Evolutionary conservation across 2,888 invertebrate genomes (phyloP).

Genomic region (Pollenia labialis): DNA sequence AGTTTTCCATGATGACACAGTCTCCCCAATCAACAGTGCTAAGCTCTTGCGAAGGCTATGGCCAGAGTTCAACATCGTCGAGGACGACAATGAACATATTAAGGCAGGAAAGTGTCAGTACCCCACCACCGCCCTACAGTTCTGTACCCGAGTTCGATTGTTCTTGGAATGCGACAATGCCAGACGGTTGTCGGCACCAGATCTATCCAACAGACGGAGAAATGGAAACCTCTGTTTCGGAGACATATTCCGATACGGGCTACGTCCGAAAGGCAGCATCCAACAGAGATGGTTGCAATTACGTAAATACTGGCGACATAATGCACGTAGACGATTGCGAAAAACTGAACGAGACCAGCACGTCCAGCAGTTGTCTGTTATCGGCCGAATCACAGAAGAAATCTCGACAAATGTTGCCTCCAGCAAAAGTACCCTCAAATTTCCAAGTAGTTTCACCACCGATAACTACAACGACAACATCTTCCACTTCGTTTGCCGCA

Average conservation of each 20-base stretch:
- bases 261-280: constrained; percentile 49
- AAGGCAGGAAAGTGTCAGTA: constrained; percentile 63
- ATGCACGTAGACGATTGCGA: constrained; percentile 78
- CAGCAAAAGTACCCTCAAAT: constrained; percentile 40
- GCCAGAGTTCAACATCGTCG: constrained; percentile 63
- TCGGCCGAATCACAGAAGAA: constrained; percentile 68
- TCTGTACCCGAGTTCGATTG: constrained; percentile 59
- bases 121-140: constrained; percentile 76
- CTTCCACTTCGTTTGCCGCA: constrained; percentile 74
- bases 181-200: constrained; percentile 48
- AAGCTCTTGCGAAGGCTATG: constrained; percentile 46
- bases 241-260: constrained; percentile 70
- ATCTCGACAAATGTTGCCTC: constrained; percentile 23
- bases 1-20: constrained; percentile 50
- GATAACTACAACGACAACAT: constrained; percentile 60
- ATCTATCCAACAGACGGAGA: constrained; percentile 61
- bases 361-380: constrained; percentile 64
- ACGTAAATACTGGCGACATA: constrained; percentile 80
- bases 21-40: constrained; percentile 36
- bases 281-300: constrained; percentile 78
- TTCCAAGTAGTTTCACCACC: constrained; percentile 59
- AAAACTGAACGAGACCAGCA: constrained; percentile 71
- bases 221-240: constrained; percentile 72
- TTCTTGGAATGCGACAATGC: constrained; percentile 52
- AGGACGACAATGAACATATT: constrained; percentile 65